phyloP scores from a whole-genome alignment of 2,113 vertebrate genomes.

The Felis chaus region DNA sequence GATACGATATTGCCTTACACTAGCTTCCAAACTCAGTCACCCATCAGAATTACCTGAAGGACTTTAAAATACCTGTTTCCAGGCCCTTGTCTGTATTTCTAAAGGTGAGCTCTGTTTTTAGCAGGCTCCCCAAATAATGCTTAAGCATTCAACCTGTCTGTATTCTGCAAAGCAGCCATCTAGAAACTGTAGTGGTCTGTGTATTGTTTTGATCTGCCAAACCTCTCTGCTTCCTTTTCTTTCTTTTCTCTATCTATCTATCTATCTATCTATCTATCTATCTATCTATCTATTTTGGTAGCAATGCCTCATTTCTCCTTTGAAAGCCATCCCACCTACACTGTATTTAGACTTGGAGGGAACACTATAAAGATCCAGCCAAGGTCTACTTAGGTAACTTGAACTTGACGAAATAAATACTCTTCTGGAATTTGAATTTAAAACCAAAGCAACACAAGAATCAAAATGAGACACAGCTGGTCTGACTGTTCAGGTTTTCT shows the following conservation, averaged over 20 bases:
- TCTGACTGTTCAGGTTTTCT: background rate
- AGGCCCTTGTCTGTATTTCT: background rate
- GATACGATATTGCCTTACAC: rapidly evolving
- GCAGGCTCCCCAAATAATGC: background rate
- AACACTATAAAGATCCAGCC: background rate
- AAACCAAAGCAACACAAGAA: background rate
- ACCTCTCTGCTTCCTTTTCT: background rate
- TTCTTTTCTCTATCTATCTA: background rate
- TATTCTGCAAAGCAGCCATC: background rate
- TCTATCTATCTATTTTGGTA: background rate
- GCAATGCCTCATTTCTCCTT: background rate
- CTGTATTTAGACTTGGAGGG: background rate
- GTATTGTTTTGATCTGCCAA: background rate
- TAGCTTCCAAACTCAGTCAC: background rate
- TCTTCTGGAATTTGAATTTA: background rate
- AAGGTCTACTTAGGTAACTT: background rate
- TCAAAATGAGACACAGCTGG: background rate
- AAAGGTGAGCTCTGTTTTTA: background rate
- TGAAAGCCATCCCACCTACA: background rate
- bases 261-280: background rate
- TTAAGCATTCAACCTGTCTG: background rate
- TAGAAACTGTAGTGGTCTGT: background rate
- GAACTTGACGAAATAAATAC: background rate
- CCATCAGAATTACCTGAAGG: background rate
- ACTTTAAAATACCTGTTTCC: background rate